These are phyloP conservation scores for Euwallacea fornicatus DNA, from an alignment of 1,140 invertebrate genomes.

Conservation along the genomic window DNA sequence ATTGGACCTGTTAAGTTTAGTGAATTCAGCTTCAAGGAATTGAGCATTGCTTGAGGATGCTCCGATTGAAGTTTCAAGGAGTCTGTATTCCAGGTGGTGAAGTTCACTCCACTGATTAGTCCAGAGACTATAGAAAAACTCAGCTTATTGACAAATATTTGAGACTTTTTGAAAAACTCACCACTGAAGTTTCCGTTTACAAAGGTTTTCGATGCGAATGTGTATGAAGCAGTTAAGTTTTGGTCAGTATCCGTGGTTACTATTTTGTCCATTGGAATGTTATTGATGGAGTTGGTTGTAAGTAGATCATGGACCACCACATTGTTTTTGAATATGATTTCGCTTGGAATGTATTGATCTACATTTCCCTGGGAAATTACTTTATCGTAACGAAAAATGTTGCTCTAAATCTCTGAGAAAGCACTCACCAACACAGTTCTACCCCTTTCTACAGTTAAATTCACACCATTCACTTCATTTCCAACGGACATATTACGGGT, in stretches of 20 bases:
- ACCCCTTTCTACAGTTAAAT: constrained; percentile 42
- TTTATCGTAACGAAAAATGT: constrained; percentile 8
- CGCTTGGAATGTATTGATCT: constrained; percentile 43
- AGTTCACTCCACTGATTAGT: constrained; percentile 46
- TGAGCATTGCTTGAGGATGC: constrained; percentile 35
- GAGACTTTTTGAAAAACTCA: constrained; percentile 19
- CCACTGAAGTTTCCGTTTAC: constrained; percentile 26
- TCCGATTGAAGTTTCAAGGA: constrained; percentile 41
- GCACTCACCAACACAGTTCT: constrained; percentile 47
- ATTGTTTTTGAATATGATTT: constrained; percentile 49
- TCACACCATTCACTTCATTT: constrained; percentile 44
- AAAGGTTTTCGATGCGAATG: constrained; percentile 41
- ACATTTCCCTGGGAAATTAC: constrained; percentile 37
- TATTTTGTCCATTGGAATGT: constrained; percentile 43
- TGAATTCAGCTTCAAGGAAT: background rate
- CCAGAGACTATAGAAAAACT: background rate
- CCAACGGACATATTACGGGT: constrained; percentile 42
- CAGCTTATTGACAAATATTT: background rate
- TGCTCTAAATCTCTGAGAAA: no score
- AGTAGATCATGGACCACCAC: constrained; percentile 48
- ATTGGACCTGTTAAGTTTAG: constrained; percentile 47
- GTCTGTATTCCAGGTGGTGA: constrained; percentile 47
- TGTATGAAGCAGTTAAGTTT: constrained; percentile 44
- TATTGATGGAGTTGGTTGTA: constrained; percentile 46
- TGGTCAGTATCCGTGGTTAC: constrained; percentile 50